Evolutionary conservation across 2,113 vertebrate species (phyloP).

Genomic region (Lagopus leucura): DNA sequence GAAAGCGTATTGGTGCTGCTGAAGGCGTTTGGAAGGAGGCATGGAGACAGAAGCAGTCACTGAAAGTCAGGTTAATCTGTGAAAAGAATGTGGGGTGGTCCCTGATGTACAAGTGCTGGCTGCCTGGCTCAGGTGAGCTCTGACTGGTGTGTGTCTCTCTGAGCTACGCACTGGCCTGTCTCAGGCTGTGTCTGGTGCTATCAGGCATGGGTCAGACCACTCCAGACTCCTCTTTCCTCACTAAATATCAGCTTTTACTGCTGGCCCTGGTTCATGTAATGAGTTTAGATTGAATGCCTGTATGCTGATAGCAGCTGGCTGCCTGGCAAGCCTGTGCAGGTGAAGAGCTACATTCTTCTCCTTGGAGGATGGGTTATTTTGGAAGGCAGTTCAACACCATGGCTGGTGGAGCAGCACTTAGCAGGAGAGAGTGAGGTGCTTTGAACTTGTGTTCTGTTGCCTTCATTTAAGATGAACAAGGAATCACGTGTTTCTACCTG

Average conservation of each 20-base stretch:
- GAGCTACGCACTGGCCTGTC: background rate
- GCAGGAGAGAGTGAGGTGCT: background rate
- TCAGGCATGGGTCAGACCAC: background rate
- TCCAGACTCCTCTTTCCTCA: background rate
- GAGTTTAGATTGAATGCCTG: background rate
- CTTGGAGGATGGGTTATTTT: background rate
- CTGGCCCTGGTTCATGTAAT: background rate
- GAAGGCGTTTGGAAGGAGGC: background rate
- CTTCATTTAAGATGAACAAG: background rate
- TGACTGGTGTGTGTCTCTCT: background rate
- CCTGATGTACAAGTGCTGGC: background rate
- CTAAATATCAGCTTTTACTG: background rate
- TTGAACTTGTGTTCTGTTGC: background rate
- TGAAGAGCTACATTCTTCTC: background rate
- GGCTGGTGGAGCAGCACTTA: background rate
- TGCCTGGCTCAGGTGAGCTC: background rate
- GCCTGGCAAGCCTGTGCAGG: conserved; percentile 40
- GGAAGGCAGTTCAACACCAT: background rate
- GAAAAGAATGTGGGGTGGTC: background rate
- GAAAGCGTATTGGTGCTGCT: background rate
- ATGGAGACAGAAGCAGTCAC: background rate
- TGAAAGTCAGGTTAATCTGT: background rate
- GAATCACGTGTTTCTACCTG: background rate
- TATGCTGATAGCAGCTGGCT: background rate
- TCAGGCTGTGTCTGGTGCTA: background rate